Percentiles rank a stretch among this genome's conserved stretches.
phyloP scores from a whole-genome alignment of 2,888 invertebrate species.

The Pseudococcus jackbeardsleyi region DNA sequence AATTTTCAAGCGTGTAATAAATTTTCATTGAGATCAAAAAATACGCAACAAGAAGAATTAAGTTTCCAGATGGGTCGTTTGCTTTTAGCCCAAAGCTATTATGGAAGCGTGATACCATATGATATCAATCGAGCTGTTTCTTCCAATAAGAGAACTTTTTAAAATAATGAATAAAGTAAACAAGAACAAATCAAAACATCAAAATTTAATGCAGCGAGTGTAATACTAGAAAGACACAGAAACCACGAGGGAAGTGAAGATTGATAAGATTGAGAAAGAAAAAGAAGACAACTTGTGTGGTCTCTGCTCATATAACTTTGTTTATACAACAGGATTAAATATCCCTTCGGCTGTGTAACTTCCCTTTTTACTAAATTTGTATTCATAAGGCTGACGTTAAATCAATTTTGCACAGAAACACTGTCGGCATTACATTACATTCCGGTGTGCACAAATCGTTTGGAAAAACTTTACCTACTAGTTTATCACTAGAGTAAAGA shows the following conservation, averaged over 20 bases:
- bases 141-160: conserved; percentile 57
- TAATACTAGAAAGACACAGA: conserved; percentile 64
- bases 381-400: conserved; percentile 63
- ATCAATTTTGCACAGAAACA: conserved; percentile 58
- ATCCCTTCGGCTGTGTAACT: conserved; percentile 64
- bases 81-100: conserved; percentile 6
- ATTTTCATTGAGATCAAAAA: not conserved
- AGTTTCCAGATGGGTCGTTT: not conserved
- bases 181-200: conserved; percentile 61
- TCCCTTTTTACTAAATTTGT: conserved; percentile 62
- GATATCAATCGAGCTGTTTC: conserved; percentile 54
- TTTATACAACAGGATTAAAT: conserved; percentile 64
- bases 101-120: conserved; percentile 54
- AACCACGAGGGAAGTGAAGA: conserved; percentile 63
- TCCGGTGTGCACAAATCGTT: conserved; percentile 34
- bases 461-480: conserved; percentile 39
- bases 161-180: conserved; percentile 62
- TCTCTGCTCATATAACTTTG: conserved; percentile 63
- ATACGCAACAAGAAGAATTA: not conserved
- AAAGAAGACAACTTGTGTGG: conserved; percentile 63
- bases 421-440: conserved; percentile 61
- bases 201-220: conserved; percentile 61
- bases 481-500: conserved; percentile 27
- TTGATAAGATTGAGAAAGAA: conserved; percentile 62
- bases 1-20: not conserved